phyloP scores from a whole-genome alignment of 2,888 invertebrate genomes.

The Glaucopsyche alexis region DNA sequence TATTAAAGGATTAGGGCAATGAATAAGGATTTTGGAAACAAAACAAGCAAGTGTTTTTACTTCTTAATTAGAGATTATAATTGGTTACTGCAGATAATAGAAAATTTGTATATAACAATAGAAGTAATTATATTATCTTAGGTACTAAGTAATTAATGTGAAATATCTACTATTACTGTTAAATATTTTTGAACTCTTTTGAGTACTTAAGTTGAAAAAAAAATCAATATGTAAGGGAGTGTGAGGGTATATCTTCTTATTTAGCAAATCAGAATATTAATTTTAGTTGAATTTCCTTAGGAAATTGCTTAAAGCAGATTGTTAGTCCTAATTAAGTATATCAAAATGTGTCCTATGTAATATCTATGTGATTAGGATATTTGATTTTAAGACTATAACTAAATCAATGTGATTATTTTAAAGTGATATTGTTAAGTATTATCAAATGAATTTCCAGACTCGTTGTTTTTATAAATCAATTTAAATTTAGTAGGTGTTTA shows the following conservation, averaged over 20 bases:
- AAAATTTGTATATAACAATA: not conserved
- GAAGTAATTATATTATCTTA: too few species aligned
- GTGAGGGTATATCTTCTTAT: not conserved
- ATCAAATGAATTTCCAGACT: not conserved
- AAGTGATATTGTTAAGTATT: constrained; percentile 3
- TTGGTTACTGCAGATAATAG: not conserved
- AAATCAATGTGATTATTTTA: constrained; percentile 3
- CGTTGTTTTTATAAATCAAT: not conserved
- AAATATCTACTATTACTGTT: too few species aligned
- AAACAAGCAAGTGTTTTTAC: too few species aligned
- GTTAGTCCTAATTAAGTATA: not conserved
- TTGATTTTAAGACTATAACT: not conserved
- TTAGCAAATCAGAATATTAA: not conserved
- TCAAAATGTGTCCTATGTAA: not conserved
- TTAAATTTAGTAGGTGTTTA: not conserved
- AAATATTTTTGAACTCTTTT: too few species aligned
- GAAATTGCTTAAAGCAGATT: constrained; percentile 7
- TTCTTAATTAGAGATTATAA: not conserved
- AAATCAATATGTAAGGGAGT: too few species aligned
- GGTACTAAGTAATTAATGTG: too few species aligned
- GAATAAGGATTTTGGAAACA: not conserved
- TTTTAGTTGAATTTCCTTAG: not conserved
- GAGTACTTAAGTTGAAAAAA: too few species aligned
- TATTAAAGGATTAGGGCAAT: not conserved
- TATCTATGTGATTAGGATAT: not conserved